These are phyloP conservation scores for Paradoxurus hermaphroditus DNA, from an alignment of 2,113 vertebrate species.

Conservation along the genomic window DNA sequence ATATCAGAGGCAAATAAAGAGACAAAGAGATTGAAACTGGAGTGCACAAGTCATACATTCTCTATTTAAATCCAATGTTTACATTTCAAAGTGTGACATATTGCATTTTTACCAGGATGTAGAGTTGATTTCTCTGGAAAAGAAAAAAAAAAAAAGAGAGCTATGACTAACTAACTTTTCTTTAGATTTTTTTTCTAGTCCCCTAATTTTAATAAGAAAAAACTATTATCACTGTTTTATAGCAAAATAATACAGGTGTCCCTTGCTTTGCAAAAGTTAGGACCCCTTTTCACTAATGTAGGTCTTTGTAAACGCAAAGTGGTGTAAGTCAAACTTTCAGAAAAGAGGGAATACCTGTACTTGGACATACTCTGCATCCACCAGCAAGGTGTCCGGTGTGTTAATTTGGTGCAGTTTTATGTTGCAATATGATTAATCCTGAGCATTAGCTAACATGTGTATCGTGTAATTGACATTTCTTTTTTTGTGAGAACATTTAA, in stretches of 20 bases:
- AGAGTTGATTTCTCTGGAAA: neutral
- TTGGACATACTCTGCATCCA: neutral
- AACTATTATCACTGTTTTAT: neutral
- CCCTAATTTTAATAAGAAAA: neutral
- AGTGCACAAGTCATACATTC: neutral
- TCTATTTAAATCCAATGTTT: neutral
- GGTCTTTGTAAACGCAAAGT: neutral
- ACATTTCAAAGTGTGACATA: neutral
- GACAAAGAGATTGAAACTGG: conserved; percentile 17
- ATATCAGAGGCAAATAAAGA: neutral
- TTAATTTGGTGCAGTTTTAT: neutral
- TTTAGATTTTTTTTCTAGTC: neutral
- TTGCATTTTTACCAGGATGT: neutral
- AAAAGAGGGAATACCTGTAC: neutral
- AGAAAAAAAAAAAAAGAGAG: neutral
- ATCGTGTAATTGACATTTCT: neutral
- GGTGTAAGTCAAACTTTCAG: neutral
- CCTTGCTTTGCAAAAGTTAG: neutral
- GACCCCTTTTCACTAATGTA: neutral
- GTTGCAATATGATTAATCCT: neutral
- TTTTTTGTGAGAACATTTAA: neutral
- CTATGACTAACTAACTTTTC: neutral
- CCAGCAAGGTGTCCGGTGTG: neutral
- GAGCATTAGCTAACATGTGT: neutral
- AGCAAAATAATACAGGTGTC: neutral